Evolutionary conservation across 1,140 invertebrate genomes (phyloP).

Genomic region (Campoletis sonorensis): DNA sequence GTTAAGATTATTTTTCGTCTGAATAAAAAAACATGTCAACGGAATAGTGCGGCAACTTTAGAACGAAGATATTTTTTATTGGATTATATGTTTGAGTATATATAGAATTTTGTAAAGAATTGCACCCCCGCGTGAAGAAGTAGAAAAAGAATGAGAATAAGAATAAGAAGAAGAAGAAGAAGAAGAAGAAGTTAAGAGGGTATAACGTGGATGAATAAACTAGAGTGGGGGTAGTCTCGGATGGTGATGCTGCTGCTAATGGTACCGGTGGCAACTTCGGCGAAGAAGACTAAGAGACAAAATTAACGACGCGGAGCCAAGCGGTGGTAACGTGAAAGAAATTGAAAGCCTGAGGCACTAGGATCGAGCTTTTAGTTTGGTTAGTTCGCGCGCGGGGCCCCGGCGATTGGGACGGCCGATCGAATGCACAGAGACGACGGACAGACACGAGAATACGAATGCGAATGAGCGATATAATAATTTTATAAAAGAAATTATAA

Average conservation of each 20-base stretch:
- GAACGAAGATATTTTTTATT: no score
- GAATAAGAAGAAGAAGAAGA: no score
- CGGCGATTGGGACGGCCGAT: conserved; percentile 72
- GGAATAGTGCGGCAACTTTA: no score
- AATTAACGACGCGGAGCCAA: conserved; percentile 39
- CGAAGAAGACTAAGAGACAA: conserved; percentile 28
- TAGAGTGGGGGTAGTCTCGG: conserved; percentile 23
- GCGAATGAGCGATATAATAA: conserved; percentile 42
- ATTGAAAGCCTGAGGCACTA: conserved; percentile 59
- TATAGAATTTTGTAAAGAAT: no score
- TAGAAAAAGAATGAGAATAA: no score
- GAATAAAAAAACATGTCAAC: no score
- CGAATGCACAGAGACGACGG: conserved; percentile 46
- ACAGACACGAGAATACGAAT: conserved; percentile 53
- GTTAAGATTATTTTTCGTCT: no score
- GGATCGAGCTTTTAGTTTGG: conserved; percentile 71
- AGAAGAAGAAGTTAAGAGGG: conserved; percentile 44
- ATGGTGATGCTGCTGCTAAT: conserved; percentile 24
- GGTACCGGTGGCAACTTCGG: conserved; percentile 38
- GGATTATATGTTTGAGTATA: no score
- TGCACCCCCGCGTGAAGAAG: no score
- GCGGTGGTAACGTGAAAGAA: conserved; percentile 53
- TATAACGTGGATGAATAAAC: conserved; percentile 43
- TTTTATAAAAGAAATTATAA: neutral
- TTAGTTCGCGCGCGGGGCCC: conserved; percentile 77